phyloP scores from a whole-genome alignment of 2,888 invertebrate species.

The Lobophora halterata region DNA sequence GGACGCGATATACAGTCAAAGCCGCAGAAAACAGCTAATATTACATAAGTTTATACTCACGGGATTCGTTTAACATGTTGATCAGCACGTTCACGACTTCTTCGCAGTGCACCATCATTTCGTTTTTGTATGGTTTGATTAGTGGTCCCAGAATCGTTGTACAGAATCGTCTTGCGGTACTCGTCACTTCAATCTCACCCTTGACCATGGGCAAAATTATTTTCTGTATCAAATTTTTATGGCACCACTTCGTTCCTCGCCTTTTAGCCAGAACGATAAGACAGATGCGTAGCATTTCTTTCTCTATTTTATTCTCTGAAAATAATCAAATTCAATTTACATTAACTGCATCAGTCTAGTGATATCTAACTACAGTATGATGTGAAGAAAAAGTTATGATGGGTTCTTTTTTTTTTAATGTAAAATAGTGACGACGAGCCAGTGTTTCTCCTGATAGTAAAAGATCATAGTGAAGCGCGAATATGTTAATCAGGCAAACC shows the following conservation, averaged over 20 bases:
- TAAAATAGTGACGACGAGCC: too few species aligned
- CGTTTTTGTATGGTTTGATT: conserved; percentile 62
- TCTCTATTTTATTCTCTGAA: conserved; percentile 53
- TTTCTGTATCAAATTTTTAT: conserved; percentile 60
- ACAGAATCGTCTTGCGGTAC: conserved; percentile 53
- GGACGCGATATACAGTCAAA: too few species aligned
- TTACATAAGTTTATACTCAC: too few species aligned
- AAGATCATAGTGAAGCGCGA: too few species aligned
- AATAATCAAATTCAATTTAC: too few species aligned
- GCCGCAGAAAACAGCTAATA: too few species aligned
- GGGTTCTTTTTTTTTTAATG: too few species aligned
- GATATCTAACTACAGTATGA: too few species aligned
- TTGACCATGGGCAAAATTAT: conserved; percentile 60
- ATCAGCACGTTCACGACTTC: conserved; percentile 56
- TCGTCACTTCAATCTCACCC: conserved; percentile 35
- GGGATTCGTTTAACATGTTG: conserved; percentile 49
- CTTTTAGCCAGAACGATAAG: conserved; percentile 66
- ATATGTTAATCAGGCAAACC: too few species aligned
- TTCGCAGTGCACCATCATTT: conserved; percentile 69
- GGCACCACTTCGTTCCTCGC: conserved; percentile 66
- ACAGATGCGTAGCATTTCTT: conserved; percentile 55
- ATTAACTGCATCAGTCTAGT: too few species aligned
- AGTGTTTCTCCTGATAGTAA: too few species aligned
- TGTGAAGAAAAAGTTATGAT: too few species aligned
- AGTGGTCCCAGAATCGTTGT: conserved; percentile 61